Base-by-base conservation (phyloP, 2,797 vertebrate species). In the Neosilurus mollespiculum region DNA sequence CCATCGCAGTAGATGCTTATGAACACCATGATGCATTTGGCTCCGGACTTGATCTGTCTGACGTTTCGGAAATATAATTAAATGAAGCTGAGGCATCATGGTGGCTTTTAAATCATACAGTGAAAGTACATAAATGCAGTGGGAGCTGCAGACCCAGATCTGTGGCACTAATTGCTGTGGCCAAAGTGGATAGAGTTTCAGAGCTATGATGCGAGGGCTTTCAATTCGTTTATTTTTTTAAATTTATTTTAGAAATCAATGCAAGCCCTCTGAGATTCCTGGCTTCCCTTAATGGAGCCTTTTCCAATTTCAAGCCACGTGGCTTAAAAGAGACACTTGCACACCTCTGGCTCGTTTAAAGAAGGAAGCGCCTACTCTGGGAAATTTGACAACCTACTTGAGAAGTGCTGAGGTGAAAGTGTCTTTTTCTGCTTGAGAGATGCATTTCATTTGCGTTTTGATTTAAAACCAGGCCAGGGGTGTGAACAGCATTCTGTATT, bases 231-330 rank as follows among this genome's bases (percentile, higher is more conserved):
- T 54, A 26, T 72, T 82, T 59, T 7, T 30, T 66, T 66, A 16
- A 34, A 37, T 71, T 70, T n/a, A 49, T 70, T 70, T 22, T 11
- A 64, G 86, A 91, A 91, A 93, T 94, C 92, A 89, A 93, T 93
- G 90, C 0, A 15, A 88, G 88, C 89, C 85, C 84, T 86, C 66
- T 6, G 10, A 80, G 85, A 84, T 84, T 70, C 59, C 81, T 51
- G 85, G 78, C 76, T 37, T 61, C 82, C 80, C 49, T 12, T 72
- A 78, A 86, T 84, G 81, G 81, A 80, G 83, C 80, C 81, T 87
- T 85, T 84, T 65, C 80, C 82, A 72, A 22, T 72, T 30, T 66
- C 18, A 58, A 80, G 66, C 73, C 83, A 61, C 77, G 69, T 78
- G 77, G 78, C 76, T 71, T 61, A 26, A 51, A 4, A 59, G 3